Percentiles rank a stretch among this genome's conserved stretches.
Conservation (phyloP, 2,797 vertebrate genomes). For the Mallotus villosus region DNA sequence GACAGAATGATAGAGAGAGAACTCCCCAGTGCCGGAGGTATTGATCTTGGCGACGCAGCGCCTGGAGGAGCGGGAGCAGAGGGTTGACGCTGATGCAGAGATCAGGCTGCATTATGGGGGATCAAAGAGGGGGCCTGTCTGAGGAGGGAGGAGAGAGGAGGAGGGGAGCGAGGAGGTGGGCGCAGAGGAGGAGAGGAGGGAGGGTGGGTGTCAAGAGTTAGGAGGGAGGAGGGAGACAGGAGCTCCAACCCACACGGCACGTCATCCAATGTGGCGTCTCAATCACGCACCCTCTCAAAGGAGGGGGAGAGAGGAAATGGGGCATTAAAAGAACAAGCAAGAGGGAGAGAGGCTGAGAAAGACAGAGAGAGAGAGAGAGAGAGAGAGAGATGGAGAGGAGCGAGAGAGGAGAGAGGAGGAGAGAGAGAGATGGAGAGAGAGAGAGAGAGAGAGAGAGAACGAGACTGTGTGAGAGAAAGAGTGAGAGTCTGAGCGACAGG, state of each 20-base stretch:
- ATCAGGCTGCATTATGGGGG: slow-evolving; percentile 65
- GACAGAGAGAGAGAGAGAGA: neutral
- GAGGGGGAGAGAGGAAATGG: slow-evolving; percentile 5
- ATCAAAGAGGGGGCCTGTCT: slow-evolving; percentile 62
- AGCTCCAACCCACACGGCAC: too few species aligned
- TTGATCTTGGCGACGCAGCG: slow-evolving; percentile 59
- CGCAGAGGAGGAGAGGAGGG: slow-evolving; percentile 8
- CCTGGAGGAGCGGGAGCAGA: slow-evolving; percentile 53
- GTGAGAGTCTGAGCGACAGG: neutral
- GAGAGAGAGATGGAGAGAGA: too few species aligned
- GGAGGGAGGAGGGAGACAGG: too few species aligned
- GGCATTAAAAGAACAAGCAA: neutral
- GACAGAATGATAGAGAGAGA: slow-evolving; percentile 22
- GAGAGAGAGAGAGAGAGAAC: neutral
- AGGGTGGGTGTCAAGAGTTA: too few species aligned
- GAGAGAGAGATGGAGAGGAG: neutral
- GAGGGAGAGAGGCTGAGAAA: neutral
- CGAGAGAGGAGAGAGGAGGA: neutral
- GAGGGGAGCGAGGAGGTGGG: slow-evolving; percentile 9
- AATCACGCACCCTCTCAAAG: too few species aligned
- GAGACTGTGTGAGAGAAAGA: too few species aligned
- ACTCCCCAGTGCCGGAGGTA: slow-evolving; percentile 40
- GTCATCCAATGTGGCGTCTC: too few species aligned
- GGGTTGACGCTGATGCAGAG: slow-evolving; percentile 57
- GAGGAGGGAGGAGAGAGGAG: slow-evolving; percentile 11